A percentile compares a stretch with the other conserved stretches of the same genome.
Evolutionary conservation across 2,888 invertebrate species (phyloP).

Genomic region (Notocelia uddmanniana): DNA sequence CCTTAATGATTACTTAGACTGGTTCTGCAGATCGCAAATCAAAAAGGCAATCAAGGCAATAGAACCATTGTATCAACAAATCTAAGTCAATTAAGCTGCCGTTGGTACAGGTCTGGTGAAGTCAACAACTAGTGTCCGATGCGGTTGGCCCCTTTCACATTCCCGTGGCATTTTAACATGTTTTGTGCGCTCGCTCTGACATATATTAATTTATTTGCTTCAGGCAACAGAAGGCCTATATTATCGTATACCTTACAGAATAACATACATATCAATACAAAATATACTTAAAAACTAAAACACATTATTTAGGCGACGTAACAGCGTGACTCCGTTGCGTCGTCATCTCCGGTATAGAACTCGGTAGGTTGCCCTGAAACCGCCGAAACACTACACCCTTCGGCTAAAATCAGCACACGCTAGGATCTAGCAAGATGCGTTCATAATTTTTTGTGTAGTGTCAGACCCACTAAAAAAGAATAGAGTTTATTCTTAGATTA

Average conservation of each 20-base stretch:
- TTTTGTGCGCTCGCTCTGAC: not conserved
- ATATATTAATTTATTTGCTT: no score
- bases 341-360: no score
- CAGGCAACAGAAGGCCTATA: no score
- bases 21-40: conserved; percentile 24
- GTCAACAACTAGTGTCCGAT: not conserved
- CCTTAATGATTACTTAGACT: conserved; percentile 13
- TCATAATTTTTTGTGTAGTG: not conserved
- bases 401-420: no score
- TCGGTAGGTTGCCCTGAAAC: no score
- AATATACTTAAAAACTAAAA: no score
- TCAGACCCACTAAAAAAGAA: not conserved
- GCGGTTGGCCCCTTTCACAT: not conserved
- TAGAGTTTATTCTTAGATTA: not conserved
- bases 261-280: no score
- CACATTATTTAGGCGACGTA: no score
- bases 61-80: conserved; percentile 32
- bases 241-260: no score
- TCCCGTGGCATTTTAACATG: not conserved
- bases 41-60: conserved; percentile 16
- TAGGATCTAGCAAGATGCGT: not conserved
- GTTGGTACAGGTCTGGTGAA: conserved; percentile 6
- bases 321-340: no score
- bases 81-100: conserved; percentile 26
- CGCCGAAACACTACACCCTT: no score